Base-by-base conservation (phyloP, 2,797 vertebrate genomes). In the Uromys caudimaculatus region DNA sequence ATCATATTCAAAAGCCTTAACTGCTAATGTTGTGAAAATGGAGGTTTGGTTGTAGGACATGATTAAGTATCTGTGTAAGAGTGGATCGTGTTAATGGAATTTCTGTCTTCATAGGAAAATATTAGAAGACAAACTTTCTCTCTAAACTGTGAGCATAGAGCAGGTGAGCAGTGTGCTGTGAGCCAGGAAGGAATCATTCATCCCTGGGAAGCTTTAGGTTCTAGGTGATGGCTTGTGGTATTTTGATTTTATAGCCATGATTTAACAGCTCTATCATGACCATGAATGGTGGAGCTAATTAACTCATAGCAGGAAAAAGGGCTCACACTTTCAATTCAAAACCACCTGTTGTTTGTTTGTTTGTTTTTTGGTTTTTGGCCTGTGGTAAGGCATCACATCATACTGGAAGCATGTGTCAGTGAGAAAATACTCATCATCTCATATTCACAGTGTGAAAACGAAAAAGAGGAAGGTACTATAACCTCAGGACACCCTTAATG, bases 71-170 rank as follows among this genome's bases (percentile, higher is more conserved):
- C 10, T 9, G 32, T 7, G 24, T 71, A 41, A 35, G 23, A 41
- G 0, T 29, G 0, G 2, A 6, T 27, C 3, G 6, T 83, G 1
- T 12, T 67, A 35, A 67, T 4, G n/a, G 8, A 2, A 86, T 52
- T n/a, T 29, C 21, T 47, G 73, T 23, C 23, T 32, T 56, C 13
- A 52, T 14, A 29, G 44, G 64, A 76, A 75, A 12, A 85, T 23
- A 47, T 7, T 17, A 47, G n/a, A 82, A 38, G 32, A n/a, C 2
- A 17, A 32, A 27, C 17, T 44, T 7, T 47, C 6, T 47, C 1
- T 44, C 32, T 17, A 1, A 12, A 10, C 0, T 4, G 0, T 38
- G 17, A 60, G 6, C 9, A 44, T 1, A 23, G 0, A 90, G 14
- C 14, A 83, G 58, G 4, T 41, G 3, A 38, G 21, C n/a, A 16